Evolutionary conservation across 2,113 vertebrate genomes (phyloP), one percentile per base, ranked within the genome.

Genomic region (Thoracochromis brauschi): DNA sequence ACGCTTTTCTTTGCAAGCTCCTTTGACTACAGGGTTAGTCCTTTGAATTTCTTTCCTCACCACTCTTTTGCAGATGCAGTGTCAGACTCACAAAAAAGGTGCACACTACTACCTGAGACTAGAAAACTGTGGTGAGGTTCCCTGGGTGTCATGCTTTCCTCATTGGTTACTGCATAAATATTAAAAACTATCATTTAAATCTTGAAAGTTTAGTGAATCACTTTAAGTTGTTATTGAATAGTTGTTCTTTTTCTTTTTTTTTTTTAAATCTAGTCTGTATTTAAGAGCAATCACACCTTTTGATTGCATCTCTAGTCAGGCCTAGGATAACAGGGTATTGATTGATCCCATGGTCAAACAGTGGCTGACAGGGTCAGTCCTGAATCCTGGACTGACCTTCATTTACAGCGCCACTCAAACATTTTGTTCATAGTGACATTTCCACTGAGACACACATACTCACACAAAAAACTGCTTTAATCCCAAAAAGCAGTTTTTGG

Each of bases 311-410:
- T 75, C n/a, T 47, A 26, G 11, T 85, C 31, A 88, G 13, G 54
- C n/a, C n/a, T 21, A 75, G 33, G 31, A 42, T 85, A 88, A 35
- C 55, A 29, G 49, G 35, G 4, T 82, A 91, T 84, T 89, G 83
- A 88, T 84, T 58, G 5, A 49, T 60, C 82, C 33, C 40, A 88
- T 86, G 82, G 85, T 91, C 54, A 71, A 63, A 51, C 82, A 87
- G 58, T 82, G 65, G 45, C 33, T 33, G 38, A 71, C 87, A 83
- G 54, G 31, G 73, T 24, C 21, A 40, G 38, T 4, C 10, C 49
- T 47, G 19, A 17, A 21, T 81, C 31, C n/a, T 79, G 33, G n/a
- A 12, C 42, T 45, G 81, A 57, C 45, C 49, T 83, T 73, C 38
- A 53, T 78, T 75, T 14, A 83, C 21, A 83, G 35, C 24, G 8